Evolutionary conservation across 2,888 invertebrate species (phyloP).

Genomic region (Morpho achilles): DNA sequence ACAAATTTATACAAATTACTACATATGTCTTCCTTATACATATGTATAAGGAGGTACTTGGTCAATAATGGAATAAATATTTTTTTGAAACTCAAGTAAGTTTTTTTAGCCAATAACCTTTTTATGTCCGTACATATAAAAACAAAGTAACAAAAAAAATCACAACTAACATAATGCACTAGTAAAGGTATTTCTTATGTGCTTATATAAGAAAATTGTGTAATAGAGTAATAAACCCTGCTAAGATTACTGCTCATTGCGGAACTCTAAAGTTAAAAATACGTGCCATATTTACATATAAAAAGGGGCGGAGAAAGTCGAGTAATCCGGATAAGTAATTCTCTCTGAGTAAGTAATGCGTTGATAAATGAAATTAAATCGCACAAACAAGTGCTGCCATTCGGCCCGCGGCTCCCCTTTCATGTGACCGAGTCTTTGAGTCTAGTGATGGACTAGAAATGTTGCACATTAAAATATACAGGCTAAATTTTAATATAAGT

Average conservation of each 20-base stretch:
- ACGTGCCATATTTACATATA: slow-evolving; percentile 49
- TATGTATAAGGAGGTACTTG: too few species aligned
- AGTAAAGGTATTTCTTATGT: too few species aligned
- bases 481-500: not conserved
- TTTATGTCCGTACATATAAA: too few species aligned
- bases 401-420: slow-evolving; percentile 62
- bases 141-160: too few species aligned
- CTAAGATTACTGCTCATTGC: not conserved
- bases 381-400: slow-evolving; percentile 75
- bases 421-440: slow-evolving; percentile 40
- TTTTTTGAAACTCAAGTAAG: too few species aligned
- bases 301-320: slow-evolving; percentile 44
- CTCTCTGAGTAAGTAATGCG: slow-evolving; percentile 77
- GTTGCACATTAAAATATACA: not conserved
- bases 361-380: slow-evolving; percentile 80
- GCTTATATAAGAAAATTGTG: too few species aligned
- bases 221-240: not conserved
- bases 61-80: too few species aligned
- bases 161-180: too few species aligned
- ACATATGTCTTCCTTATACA: too few species aligned
- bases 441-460: slow-evolving; percentile 38
- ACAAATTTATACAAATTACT: too few species aligned
- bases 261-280: slow-evolving; percentile 28
- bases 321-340: slow-evolving; percentile 77
- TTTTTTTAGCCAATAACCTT: too few species aligned